Percentiles rank a stretch among this genome's conserved stretches.
Conservation (phyloP, 1,140 invertebrate genomes). For the Ectropis grisescens region DNA sequence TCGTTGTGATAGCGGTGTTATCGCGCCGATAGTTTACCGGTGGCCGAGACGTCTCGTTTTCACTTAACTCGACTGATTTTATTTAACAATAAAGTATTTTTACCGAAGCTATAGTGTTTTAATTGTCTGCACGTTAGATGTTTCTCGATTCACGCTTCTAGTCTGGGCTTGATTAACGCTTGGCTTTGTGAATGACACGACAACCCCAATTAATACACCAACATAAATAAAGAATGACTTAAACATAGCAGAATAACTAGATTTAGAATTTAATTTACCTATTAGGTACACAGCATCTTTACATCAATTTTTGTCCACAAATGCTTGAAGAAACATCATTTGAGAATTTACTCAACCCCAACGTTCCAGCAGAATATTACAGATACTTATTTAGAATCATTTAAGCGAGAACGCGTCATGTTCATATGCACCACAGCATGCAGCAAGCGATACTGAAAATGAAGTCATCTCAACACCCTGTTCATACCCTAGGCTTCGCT, state of each 20-base stretch:
- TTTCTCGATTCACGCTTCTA: constrained; percentile 34
- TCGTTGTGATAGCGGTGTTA: constrained; percentile 37
- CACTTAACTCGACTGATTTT: constrained; percentile 65
- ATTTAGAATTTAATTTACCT: too few species aligned
- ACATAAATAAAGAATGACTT: too few species aligned
- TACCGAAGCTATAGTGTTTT: constrained; percentile 53
- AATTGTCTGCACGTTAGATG: constrained; percentile 46
- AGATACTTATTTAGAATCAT: too few species aligned
- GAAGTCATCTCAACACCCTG: constrained; percentile 10
- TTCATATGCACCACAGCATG: constrained; percentile 40
- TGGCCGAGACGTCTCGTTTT: constrained; percentile 47
- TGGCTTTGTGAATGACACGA: constrained; percentile 33
- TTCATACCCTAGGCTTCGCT: constrained; percentile 22
- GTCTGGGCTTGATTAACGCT: constrained; percentile 54
- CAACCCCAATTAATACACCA: not conserved
- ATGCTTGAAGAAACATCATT: too few species aligned
- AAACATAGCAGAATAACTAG: too few species aligned
- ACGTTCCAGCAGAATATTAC: too few species aligned
- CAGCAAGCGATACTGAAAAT: constrained; percentile 23
- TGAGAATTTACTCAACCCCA: too few species aligned
- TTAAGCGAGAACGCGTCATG: too few species aligned
- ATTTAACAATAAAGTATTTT: constrained; percentile 62
- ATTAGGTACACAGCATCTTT: too few species aligned
- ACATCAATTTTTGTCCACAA: too few species aligned
- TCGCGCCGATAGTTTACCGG: constrained; percentile 23